These are phyloP conservation scores for Hirtodrosophila trivittata DNA, from an alignment of 2,888 invertebrate species.

Conservation along the genomic window DNA sequence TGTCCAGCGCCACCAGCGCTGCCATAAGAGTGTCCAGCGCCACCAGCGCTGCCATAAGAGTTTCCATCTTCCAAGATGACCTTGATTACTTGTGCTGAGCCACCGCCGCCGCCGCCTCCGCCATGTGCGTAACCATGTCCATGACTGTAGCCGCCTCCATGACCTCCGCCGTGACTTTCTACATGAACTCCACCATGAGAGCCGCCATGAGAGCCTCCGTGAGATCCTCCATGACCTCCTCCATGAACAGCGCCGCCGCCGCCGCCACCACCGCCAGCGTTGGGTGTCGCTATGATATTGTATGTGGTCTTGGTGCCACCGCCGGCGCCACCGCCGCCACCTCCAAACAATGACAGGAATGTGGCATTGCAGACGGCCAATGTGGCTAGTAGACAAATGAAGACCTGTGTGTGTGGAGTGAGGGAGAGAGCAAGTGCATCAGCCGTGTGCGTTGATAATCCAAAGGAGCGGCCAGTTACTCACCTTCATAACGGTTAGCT, in stretches of 20 bases:
- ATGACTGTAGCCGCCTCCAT: constrained; percentile 39
- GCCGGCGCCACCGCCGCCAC: constrained; percentile 40
- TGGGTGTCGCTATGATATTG: constrained; percentile 65
- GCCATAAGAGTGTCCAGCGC: constrained; percentile 7
- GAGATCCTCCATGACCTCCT: constrained; percentile 17
- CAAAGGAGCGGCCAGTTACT: constrained; percentile 30
- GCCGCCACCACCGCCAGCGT: constrained; percentile 38
- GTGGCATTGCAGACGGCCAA: constrained; percentile 71
- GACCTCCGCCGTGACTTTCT: constrained; percentile 25
- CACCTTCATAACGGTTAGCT: constrained; percentile 65
- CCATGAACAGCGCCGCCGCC: constrained; percentile 24
- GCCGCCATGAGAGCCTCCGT: constrained; percentile 27
- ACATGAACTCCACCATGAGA: constrained; percentile 31
- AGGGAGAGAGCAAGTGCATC: constrained; percentile 16
- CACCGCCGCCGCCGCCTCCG: constrained; percentile 24
- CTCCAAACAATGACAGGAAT: constrained; percentile 69
- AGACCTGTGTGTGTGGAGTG: no score
- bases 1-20: constrained; percentile 25
- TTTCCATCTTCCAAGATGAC: constrained; percentile 59
- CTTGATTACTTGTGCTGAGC: constrained; percentile 70
- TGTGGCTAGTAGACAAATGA: constrained; percentile 73
- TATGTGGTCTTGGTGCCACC: constrained; percentile 58
- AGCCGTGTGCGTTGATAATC: constrained; percentile 21
- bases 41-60: constrained; percentile 31
- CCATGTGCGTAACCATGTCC: constrained; percentile 47